phyloP scores from a whole-genome alignment of 2,113 vertebrate genomes.

The Charadrius vociferus region DNA sequence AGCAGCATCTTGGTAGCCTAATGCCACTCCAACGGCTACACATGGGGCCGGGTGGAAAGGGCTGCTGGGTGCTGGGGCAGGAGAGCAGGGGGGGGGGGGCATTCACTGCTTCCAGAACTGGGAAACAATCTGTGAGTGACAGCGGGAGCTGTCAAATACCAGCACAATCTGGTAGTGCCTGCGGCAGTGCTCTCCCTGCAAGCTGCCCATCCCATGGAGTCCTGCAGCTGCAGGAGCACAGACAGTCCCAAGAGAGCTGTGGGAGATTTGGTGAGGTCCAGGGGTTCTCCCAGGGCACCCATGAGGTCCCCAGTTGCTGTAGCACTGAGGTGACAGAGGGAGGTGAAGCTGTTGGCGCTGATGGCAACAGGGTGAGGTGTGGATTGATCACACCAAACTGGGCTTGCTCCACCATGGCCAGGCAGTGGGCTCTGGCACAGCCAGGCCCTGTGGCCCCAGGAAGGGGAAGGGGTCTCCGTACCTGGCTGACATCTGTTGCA shows the following conservation, averaged over 20 bases:
- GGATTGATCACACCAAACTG: rapidly evolving
- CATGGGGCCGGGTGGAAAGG: not conserved
- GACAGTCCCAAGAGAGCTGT: not conserved
- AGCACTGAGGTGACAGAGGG: not conserved
- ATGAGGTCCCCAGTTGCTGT: not conserved
- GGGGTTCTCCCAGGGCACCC: not conserved
- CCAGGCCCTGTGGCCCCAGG: no score
- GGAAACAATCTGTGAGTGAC: not conserved
- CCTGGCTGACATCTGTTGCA: conserved; percentile 62
- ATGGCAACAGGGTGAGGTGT: not conserved
- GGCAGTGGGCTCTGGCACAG: not conserved
- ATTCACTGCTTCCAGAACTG: not conserved
- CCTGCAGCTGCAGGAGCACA: not conserved
- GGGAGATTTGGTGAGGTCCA: not conserved
- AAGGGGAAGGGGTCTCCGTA: not conserved
- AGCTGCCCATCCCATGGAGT: not conserved
- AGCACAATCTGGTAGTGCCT: not conserved
- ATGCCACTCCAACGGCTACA: not conserved
- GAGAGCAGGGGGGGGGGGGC: rapidly evolving
- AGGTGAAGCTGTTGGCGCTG: not conserved
- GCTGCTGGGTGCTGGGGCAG: not conserved
- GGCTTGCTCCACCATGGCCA: rapidly evolving
- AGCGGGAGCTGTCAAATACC: not conserved
- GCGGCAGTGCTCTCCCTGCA: not conserved
- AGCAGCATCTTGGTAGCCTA: not conserved